Evolutionary conservation across 2,888 invertebrate genomes (phyloP).

Genomic region (Neuroscelio doddi): DNA sequence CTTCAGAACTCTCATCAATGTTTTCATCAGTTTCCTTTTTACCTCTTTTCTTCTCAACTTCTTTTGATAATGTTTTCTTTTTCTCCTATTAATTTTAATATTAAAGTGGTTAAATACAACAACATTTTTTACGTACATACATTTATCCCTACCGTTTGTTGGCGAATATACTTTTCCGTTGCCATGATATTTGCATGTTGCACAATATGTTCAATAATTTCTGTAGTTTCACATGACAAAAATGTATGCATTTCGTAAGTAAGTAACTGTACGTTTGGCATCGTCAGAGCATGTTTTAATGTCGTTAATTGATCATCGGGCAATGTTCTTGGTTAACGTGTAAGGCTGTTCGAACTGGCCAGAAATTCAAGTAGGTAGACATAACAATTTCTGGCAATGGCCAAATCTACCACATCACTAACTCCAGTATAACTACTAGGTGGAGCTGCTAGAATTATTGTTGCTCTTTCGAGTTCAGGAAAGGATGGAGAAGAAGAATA

Average conservation of each 20-base stretch:
- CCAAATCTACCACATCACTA: conserved; percentile 85
- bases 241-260: conserved; percentile 88
- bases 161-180: conserved; percentile 78
- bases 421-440: conserved; percentile 88
- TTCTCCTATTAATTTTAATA: no score
- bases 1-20: no score
- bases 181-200: conserved; percentile 82
- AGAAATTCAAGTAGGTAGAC: conserved; percentile 81
- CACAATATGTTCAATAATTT: conserved; percentile 80
- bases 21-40: neutral
- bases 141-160: conserved; percentile 58
- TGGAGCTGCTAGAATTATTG: conserved; percentile 82
- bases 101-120: no score
- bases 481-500: conserved; percentile 61
- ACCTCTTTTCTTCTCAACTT: neutral
- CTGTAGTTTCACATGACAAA: conserved; percentile 82
- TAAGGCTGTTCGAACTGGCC: conserved; percentile 49
- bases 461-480: conserved; percentile 76
- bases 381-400: conserved; percentile 80
- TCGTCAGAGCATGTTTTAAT: conserved; percentile 82
- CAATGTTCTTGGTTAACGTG: conserved; percentile 69
- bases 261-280: conserved; percentile 87
- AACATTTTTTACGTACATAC: no score
- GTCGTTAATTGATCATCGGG: conserved; percentile 85
- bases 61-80: neutral